Evolutionary conservation across 2,113 vertebrate genomes (phyloP).

Genomic region (Periophthalmodon schlosseri): DNA sequence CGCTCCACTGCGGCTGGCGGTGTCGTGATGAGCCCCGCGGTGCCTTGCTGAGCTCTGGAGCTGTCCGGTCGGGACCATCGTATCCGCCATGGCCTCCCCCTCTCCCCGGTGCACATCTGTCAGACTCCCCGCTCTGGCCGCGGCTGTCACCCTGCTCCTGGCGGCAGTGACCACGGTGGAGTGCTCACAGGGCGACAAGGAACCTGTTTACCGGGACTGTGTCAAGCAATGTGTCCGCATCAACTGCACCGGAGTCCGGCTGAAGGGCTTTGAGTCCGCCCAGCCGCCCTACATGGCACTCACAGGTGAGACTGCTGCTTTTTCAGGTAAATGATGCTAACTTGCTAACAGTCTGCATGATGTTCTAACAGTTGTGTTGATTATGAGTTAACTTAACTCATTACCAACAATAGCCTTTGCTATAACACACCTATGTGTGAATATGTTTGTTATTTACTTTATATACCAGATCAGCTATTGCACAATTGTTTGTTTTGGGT

Average conservation of each 20-base stretch:
- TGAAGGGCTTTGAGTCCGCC: conserved; percentile 84
- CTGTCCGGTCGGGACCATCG: conserved; percentile 25
- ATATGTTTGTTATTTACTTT: background rate
- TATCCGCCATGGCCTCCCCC: conserved; percentile 54
- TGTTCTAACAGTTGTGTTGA: background rate
- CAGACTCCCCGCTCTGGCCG: conserved; percentile 56
- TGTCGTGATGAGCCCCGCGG: conserved; percentile 44
- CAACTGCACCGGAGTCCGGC: conserved; percentile 89
- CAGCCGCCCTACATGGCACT: conserved; percentile 96
- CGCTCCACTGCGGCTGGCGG: conserved; percentile 22
- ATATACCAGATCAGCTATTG: too few relatives aligned
- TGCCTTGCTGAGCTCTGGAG: conserved; percentile 59
- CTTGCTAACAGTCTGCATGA: conserved; percentile 17
- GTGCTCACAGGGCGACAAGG: conserved; percentile 90
- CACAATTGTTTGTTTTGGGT: too few relatives aligned
- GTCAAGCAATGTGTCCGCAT: conserved; percentile 85
- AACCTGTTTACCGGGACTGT: conserved; percentile 93
- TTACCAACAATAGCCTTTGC: background rate
- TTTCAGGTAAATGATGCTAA: conserved; percentile 36
- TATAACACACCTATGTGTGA: background rate
- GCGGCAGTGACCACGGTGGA: conserved; percentile 54
- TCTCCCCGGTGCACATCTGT: conserved; percentile 56
- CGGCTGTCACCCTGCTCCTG: conserved; percentile 62
- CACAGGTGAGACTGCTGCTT: conserved; percentile 62
- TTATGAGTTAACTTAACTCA: background rate